Base-by-base conservation (phyloP, 2,888 invertebrate genomes). In the Tyria jacobaeae region DNA sequence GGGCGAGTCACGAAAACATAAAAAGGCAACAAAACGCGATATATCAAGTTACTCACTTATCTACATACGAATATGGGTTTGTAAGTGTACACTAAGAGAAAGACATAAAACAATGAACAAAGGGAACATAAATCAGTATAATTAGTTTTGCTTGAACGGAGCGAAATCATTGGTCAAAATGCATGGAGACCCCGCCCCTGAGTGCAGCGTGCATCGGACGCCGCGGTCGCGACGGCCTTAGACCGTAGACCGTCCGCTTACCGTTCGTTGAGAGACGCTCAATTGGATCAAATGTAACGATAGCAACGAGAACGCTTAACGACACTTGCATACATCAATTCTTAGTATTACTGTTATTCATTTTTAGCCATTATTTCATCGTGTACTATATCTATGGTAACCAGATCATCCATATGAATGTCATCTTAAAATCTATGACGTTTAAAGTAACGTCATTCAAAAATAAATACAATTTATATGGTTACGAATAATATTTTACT, bases 51-150 rank as follows among this genome's bases (percentile, higher is more conserved):
- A 75, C 79, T 76, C 73, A 79, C 77, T 79, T 80, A 80, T 77
- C 80, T 81, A 78, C 78, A 76, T 82, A 77, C 80, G 82, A 79
- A 83, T 83, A 83, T 81, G 82, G 76, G 77, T 76, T 66, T 76
- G 81, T 79, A 78, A 81, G 87, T 86, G 89, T 87, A 87, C 85
- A 81, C 84, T 80, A 91, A 91, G 94, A 94, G 94, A 91, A 89
- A 91, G 92, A 91, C 89, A 94, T 94, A 94, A 95, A 96, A 97
- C 97, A 97, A 97, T 96, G 97, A 96, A 97, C 97, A 97, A 97
- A 97, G 96, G 97, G 95, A 94, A 96, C 96, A 97, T 97, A 97
- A 97, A 97, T 97, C 97, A 97, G 96, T 96, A 97, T 97, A 97
- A 97, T 97, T 97, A 97, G 97, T 96, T 96, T 95, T 95, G 93